phyloP scores from a whole-genome alignment of 2,113 vertebrate genomes.

The Macrotis lagotis region DNA sequence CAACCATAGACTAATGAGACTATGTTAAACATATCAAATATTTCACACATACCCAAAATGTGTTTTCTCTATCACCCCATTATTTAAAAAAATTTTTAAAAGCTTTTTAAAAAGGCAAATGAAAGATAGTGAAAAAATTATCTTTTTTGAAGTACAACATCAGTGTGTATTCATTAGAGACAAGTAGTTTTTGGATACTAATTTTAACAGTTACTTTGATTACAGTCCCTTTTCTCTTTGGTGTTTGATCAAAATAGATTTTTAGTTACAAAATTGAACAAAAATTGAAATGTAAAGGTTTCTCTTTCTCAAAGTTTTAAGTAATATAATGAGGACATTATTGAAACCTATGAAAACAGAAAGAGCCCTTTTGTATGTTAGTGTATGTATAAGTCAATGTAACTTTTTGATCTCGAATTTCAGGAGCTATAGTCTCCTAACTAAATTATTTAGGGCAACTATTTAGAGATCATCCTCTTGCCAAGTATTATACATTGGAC shows the following conservation, averaged over 20 bases:
- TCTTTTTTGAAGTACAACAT: too few relatives aligned
- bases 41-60: neutral
- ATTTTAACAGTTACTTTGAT: neutral
- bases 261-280: neutral
- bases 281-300: neutral
- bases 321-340: neutral
- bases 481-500: neutral
- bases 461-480: neutral
- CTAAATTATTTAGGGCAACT: conserved; percentile 9
- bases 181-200: neutral
- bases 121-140: neutral
- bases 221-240: neutral
- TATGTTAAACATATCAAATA: neutral
- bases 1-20: neutral
- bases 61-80: neutral
- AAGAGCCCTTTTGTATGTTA: neutral
- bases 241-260: neutral
- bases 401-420: conserved; percentile 19
- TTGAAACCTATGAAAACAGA: neutral
- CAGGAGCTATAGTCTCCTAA: conserved; percentile 9
- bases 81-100: neutral
- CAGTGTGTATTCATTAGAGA: neutral
- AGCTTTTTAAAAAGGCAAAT: neutral
- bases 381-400: conserved; percentile 6
- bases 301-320: neutral